Percentiles rank a stretch among this genome's conserved stretches.
Evolutionary conservation across 2,113 vertebrate genomes (phyloP).

Genomic region (Paradoxurus hermaphroditus): DNA sequence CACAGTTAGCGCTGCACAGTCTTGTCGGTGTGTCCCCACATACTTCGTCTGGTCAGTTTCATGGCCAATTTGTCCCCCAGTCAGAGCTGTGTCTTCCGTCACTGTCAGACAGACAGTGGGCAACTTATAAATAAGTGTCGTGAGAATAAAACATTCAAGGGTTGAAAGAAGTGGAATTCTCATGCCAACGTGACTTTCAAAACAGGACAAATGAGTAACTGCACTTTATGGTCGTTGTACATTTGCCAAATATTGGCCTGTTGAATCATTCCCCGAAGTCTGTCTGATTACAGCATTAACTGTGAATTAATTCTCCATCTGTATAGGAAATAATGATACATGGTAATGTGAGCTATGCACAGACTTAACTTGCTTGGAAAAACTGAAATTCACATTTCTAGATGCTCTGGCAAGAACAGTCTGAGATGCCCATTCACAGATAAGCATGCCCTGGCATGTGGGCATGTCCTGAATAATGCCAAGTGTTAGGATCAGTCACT

Average conservation of each 20-base stretch:
- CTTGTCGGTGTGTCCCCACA: neutral
- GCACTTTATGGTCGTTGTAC: neutral
- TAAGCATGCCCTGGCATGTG: neutral
- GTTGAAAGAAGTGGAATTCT: neutral
- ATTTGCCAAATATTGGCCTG: neutral
- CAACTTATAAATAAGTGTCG: neutral
- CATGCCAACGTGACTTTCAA: neutral
- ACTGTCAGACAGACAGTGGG: neutral
- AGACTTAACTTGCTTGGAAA: slow-evolving; percentile 16
- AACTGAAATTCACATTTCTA: neutral
- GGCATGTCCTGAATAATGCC: neutral
- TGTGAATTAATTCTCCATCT: slow-evolving; percentile 7
- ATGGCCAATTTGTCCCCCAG: neutral
- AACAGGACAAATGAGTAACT: slow-evolving; percentile 5
- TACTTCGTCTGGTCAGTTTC: neutral
- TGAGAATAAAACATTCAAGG: neutral
- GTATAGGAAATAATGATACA: neutral
- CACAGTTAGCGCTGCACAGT: too few species aligned
- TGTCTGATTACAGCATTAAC: neutral
- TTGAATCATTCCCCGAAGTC: slow-evolving; percentile 24
- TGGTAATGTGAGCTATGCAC: neutral
- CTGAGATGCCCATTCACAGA: neutral
- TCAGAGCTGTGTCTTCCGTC: neutral
- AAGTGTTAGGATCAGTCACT: neutral
- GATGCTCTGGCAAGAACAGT: neutral